Evolutionary conservation across 2,888 invertebrate genomes (phyloP).

Genomic region (Congeria kusceri): DNA sequence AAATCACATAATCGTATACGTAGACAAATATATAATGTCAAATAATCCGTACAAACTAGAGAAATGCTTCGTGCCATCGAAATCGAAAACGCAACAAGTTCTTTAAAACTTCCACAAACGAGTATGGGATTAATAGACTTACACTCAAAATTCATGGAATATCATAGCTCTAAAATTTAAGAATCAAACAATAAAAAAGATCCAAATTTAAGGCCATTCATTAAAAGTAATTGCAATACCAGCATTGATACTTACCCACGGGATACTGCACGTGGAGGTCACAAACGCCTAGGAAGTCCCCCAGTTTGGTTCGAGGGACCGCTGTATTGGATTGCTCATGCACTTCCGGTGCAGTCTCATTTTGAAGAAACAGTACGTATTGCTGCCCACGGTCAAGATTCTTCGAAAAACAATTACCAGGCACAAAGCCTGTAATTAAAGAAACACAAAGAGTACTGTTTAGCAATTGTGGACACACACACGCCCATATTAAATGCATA

Average conservation of each 20-base stretch:
- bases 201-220: neutral
- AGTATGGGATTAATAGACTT: no score
- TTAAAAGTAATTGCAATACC: no score
- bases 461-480: no score
- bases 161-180: no score
- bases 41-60: no score
- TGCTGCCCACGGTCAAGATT: constrained; percentile 12
- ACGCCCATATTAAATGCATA: no score
- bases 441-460: no score
- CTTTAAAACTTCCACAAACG: no score
- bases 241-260: constrained; percentile 22
- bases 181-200: no score
- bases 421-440: constrained; percentile 29
- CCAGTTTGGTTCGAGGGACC: neutral
- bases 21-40: neutral
- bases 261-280: constrained; percentile 41
- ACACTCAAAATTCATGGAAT: no score
- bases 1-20: neutral
- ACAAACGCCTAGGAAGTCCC: constrained; percentile 26
- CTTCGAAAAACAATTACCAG: constrained; percentile 29
- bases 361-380: constrained; percentile 24
- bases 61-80: no score
- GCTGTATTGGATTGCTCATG: constrained; percentile 35
- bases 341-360: neutral
- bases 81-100: no score